Conservation (phyloP, 2,888 invertebrate genomes). For the Meghimatium bilineatum region DNA sequence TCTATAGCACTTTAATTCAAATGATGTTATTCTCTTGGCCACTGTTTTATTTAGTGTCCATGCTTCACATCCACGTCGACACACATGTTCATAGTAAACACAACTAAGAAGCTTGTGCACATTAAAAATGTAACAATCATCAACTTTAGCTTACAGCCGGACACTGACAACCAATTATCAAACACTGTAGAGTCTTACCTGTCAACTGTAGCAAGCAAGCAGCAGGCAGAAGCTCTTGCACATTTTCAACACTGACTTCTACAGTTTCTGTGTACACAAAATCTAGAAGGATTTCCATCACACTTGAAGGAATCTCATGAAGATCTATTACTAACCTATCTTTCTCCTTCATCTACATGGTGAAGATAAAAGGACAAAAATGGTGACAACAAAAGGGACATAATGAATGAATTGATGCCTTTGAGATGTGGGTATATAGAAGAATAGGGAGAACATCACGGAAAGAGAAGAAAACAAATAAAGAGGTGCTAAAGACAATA, state of each 20-base stretch:
- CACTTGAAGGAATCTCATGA: slow-evolving; percentile 71
- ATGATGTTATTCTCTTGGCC: too few species aligned
- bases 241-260: slow-evolving; percentile 75
- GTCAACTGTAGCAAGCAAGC: slow-evolving; percentile 76
- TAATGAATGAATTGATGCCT: too few species aligned
- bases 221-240: slow-evolving; percentile 76
- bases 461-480: too few species aligned
- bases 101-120: too few species aligned
- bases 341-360: slow-evolving; percentile 39
- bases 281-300: slow-evolving; percentile 74
- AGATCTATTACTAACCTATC: slow-evolving; percentile 71
- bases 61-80: too few species aligned
- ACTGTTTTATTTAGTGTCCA: too few species aligned
- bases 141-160: not conserved
- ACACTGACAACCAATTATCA: not conserved
- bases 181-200: slow-evolving; percentile 60
- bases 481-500: too few species aligned
- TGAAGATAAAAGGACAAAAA: not conserved
- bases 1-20: too few species aligned
- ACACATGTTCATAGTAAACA: too few species aligned
- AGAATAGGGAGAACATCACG: too few species aligned
- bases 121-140: not conserved
- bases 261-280: slow-evolving; percentile 77
- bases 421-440: too few species aligned
- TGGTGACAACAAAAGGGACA: too few species aligned